Conservation (phyloP, 37 sponge, comb jelly and placozoan genomes). For the Cladorhizidae sp. region DNA sequence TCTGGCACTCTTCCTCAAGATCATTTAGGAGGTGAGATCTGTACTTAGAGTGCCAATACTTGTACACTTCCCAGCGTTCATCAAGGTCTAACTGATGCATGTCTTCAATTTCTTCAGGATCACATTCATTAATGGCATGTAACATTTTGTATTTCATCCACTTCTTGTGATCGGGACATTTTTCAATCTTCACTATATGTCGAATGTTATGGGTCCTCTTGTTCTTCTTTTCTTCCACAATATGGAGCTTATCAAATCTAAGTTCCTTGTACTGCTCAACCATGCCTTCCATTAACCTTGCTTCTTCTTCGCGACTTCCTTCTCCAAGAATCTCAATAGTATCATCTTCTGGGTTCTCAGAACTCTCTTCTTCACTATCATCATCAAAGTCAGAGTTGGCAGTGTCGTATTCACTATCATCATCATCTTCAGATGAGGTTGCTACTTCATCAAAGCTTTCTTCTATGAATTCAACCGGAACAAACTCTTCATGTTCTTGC, state of each 20-base stretch:
- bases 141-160: not conserved
- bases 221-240: not conserved
- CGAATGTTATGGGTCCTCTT: not conserved
- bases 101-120: constrained; percentile 32
- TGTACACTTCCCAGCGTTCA: constrained; percentile 63
- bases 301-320: constrained; percentile 49
- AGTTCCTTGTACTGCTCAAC: not conserved
- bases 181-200: not conserved
- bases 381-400: not conserved
- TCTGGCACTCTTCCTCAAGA: constrained; percentile 16
- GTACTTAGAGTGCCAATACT: constrained; percentile 62
- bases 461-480: not conserved
- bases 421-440: not conserved
- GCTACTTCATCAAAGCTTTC: not conserved
- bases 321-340: constrained; percentile 56
- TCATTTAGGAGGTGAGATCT: constrained; percentile 7
- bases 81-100: constrained; percentile 9
- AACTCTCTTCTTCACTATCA: not conserved
- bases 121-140: constrained; percentile 35
- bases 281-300: not conserved
- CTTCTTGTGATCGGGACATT: not conserved
- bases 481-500: not conserved
- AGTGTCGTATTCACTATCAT: not conserved
- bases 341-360: not conserved
- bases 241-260: not conserved